phyloP scores from a whole-genome alignment of 2,888 invertebrate genomes.

The Hirtodrosophila confusa region DNA sequence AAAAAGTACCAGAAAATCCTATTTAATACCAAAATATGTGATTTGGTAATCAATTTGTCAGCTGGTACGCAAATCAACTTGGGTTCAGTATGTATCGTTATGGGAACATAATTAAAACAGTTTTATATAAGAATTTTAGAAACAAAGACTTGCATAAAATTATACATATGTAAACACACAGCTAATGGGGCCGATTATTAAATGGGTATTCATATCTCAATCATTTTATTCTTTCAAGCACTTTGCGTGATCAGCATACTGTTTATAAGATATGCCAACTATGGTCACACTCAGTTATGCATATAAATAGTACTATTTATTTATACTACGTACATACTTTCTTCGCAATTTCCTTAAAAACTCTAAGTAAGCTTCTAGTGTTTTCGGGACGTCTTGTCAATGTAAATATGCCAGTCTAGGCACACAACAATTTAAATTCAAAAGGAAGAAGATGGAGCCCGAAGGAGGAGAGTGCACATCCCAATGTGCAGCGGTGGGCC shows the following conservation, averaged over 20 bases:
- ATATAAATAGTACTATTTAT: slow-evolving; percentile 32
- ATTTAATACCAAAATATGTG: background rate
- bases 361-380: slow-evolving; percentile 24
- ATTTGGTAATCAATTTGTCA: background rate
- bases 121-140: too few relatives aligned
- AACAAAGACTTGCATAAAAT: too few relatives aligned
- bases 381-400: background rate
- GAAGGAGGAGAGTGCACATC: slow-evolving; percentile 12
- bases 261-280: background rate
- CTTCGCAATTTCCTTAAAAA: background rate
- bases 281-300: slow-evolving; percentile 31
- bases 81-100: background rate
- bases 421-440: slow-evolving; percentile 13
- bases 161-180: too few relatives aligned
- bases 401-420: slow-evolving; percentile 26
- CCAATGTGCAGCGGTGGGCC: background rate
- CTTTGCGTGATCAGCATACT: slow-evolving; percentile 20
- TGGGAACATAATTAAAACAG: background rate
- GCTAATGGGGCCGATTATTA: background rate
- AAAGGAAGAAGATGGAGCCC: slow-evolving; percentile 29
- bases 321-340: background rate
- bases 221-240: background rate
- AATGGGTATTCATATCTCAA: too few relatives aligned
- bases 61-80: background rate
- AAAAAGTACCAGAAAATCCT: slow-evolving; percentile 8